Percentiles rank a stretch among this genome's conserved stretches.
Conservation (phyloP, 2,797 vertebrate species). For the Sus cebifrons region DNA sequence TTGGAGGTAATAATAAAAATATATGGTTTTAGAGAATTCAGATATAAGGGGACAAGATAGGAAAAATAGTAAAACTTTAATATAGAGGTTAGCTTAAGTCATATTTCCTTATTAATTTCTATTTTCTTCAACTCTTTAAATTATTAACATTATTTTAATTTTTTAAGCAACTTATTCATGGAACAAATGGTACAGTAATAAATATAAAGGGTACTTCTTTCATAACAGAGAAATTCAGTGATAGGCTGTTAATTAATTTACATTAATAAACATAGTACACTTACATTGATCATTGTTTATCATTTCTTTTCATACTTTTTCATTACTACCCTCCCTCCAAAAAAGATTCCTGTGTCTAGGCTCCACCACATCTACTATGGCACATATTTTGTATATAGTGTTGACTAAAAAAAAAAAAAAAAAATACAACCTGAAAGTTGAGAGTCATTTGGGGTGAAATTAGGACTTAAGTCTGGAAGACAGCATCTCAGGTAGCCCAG, state of each 20-base stretch:
- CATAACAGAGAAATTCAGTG: background rate
- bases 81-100: background rate
- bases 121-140: background rate
- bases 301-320: background rate
- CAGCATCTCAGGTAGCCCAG: no score
- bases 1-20: background rate
- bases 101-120: background rate
- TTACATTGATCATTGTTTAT: background rate
- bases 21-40: background rate
- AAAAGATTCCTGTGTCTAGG: background rate
- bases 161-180: background rate
- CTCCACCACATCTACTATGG: fast-evolving
- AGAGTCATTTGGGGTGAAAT: no score
- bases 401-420: no score
- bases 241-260: background rate
- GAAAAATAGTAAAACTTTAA: background rate
- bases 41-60: background rate
- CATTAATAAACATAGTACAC: background rate
- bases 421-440: no score
- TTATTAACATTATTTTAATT: background rate
- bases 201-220: background rate
- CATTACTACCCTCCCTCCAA: background rate
- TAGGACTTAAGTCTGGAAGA: no score
- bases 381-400: background rate
- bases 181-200: background rate